phyloP scores from a whole-genome alignment of 2,113 vertebrate genomes.

The Periophthalmus modestus region DNA sequence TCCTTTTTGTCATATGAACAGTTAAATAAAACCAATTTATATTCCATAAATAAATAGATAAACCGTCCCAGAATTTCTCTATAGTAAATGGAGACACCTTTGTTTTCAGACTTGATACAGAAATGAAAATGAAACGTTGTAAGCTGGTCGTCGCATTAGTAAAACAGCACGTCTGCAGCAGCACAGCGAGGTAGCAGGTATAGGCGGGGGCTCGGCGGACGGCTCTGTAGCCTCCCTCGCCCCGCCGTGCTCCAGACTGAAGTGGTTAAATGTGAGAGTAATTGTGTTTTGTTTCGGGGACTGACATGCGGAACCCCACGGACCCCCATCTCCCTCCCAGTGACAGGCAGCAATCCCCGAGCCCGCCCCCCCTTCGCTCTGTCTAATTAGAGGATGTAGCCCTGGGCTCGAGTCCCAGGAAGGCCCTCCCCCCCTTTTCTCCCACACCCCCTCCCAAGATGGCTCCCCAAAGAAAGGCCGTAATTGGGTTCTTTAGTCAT shows the following conservation, averaged over 20 bases:
- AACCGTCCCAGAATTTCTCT: not conserved
- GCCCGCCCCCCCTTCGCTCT: slow-evolving; percentile 72
- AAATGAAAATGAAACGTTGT: slow-evolving; percentile 45
- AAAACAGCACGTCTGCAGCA: slow-evolving; percentile 47
- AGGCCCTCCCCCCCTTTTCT: slow-evolving; percentile 71
- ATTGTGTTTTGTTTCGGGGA: slow-evolving; percentile 81
- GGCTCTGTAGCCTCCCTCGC: slow-evolving; percentile 56
- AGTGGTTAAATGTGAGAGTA: slow-evolving; percentile 79
- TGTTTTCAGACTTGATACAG: not conserved
- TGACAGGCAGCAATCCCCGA: slow-evolving; percentile 77
- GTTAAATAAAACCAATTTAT: not conserved
- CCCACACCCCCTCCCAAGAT: slow-evolving; percentile 75
- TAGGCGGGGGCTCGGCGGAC: not conserved
- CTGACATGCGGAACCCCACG: slow-evolving; percentile 77
- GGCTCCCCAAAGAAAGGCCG: slow-evolving; percentile 81
- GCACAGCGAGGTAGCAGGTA: not conserved
- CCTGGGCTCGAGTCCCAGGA: slow-evolving; percentile 80
- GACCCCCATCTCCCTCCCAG: slow-evolving; percentile 80
- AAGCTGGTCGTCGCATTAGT: slow-evolving; percentile 33
- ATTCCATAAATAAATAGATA: not conserved
- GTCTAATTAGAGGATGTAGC: slow-evolving; percentile 84
- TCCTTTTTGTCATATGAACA: too few relatives aligned
- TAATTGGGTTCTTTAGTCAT: slow-evolving; percentile 85
- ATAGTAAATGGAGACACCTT: not conserved
- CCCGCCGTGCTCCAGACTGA: slow-evolving; percentile 70